Percentiles rank a stretch among this genome's conserved stretches.
Evolutionary conservation across 2,888 invertebrate species (phyloP).

Genomic region (Drosophila greeni): DNA sequence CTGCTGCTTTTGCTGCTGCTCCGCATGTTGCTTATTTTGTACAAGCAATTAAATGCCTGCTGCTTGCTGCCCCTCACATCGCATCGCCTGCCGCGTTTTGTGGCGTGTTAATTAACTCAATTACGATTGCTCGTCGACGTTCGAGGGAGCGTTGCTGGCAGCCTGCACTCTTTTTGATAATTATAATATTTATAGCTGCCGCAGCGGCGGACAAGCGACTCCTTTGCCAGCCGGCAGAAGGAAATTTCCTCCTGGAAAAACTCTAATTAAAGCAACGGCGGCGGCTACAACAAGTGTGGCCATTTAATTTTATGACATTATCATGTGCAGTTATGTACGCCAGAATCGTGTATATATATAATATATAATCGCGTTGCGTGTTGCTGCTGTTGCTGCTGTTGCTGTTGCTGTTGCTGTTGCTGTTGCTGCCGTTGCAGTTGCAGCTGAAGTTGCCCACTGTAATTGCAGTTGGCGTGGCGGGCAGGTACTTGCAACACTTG

Average conservation of each 20-base stretch:
- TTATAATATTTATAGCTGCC: slow-evolving; percentile 70
- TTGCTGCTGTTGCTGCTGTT: no score
- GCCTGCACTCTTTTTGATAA: slow-evolving; percentile 72
- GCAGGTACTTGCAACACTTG: slow-evolving; percentile 29
- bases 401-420: slow-evolving; percentile 6
- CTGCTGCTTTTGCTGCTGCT: slow-evolving; percentile 16
- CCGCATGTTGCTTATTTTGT: slow-evolving; percentile 54
- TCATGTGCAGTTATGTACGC: slow-evolving; percentile 65
- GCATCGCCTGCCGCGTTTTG: slow-evolving; percentile 67
- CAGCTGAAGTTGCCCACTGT: slow-evolving; percentile 16
- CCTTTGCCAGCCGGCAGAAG: slow-evolving; percentile 23
- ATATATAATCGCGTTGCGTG: slow-evolving; percentile 38
- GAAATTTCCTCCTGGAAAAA: slow-evolving; percentile 58
- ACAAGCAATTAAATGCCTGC: slow-evolving; percentile 69
- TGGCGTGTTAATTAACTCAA: slow-evolving; percentile 74
- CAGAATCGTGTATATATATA: slow-evolving; percentile 32
- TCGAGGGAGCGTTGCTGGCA: slow-evolving; percentile 22
- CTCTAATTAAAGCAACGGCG: slow-evolving; percentile 63
- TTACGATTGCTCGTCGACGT: slow-evolving; percentile 66
- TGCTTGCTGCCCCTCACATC: slow-evolving; percentile 35
- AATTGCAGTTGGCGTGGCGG: slow-evolving; percentile 32
- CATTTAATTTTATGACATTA: slow-evolving; percentile 74
- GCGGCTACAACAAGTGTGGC: slow-evolving; percentile 63
- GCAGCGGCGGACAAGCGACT: slow-evolving; percentile 35
- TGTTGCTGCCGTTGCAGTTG: slow-evolving; percentile 13